Evolutionary conservation across 53 echinoderm and acorn worm species (phyloP).

Genomic region (Apostichopus leukothele): DNA sequence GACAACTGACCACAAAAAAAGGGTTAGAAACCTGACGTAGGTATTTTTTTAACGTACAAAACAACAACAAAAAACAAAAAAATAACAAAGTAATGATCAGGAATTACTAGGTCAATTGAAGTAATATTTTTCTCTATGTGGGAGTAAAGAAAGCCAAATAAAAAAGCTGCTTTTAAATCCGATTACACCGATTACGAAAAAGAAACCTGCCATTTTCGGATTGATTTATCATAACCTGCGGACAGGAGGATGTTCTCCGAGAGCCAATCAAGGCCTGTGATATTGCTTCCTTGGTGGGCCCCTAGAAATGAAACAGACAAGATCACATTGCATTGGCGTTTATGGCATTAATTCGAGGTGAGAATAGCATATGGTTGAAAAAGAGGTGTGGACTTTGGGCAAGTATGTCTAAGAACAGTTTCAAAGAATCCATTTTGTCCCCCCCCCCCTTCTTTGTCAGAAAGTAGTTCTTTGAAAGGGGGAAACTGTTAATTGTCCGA

Average conservation of each 20-base stretch:
- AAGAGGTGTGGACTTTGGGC: too few relatives aligned
- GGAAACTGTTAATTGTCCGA: too few relatives aligned
- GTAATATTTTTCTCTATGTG: too few relatives aligned
- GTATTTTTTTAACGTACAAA: background rate
- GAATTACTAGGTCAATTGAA: too few relatives aligned
- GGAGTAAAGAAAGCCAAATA: background rate
- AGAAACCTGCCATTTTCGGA: constrained; percentile 14
- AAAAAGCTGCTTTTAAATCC: background rate
- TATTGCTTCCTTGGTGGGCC: constrained; percentile 18
- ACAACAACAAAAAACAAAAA: background rate
- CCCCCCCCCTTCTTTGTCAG: too few relatives aligned
- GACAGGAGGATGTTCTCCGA: constrained; percentile 6
- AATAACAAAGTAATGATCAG: too few relatives aligned
- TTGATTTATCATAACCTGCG: constrained; percentile 1
- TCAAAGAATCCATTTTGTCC: too few relatives aligned
- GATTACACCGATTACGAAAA: background rate
- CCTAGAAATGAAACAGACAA: background rate
- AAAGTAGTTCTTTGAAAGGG: too few relatives aligned
- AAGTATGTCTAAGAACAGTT: too few relatives aligned
- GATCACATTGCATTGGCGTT: background rate
- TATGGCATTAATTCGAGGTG: too few relatives aligned
- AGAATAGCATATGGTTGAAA: too few relatives aligned
- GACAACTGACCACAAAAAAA: background rate
- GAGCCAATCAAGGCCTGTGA: background rate
- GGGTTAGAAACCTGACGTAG: background rate